These are phyloP conservation scores for Caenorhabditis becei DNA, from an alignment of 2,888 invertebrate genomes.

Conservation along the genomic window DNA sequence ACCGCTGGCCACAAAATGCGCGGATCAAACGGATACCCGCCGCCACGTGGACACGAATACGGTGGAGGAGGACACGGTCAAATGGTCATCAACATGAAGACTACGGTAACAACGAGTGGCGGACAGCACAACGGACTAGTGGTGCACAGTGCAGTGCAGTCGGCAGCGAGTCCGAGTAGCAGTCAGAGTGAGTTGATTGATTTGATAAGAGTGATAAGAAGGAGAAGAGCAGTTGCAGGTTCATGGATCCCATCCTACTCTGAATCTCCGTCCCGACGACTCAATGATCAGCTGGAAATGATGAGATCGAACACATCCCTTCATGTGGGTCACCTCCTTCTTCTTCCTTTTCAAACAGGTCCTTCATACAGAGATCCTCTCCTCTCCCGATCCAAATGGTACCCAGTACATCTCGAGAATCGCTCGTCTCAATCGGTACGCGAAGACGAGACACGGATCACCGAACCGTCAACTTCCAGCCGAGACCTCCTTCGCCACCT, in stretches of 20 bases:
- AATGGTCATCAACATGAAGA: constrained; percentile 71
- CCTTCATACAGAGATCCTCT: constrained; percentile 42
- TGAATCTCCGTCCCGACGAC: constrained; percentile 38
- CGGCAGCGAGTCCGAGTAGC: constrained; percentile 30
- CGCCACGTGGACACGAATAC: constrained; percentile 32
- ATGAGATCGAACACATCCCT: constrained; percentile 52
- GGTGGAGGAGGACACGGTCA: constrained; percentile 48
- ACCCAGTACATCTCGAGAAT: constrained; percentile 67
- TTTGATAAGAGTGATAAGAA: no score
- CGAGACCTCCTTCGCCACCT: constrained; percentile 56
- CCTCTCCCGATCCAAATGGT: constrained; percentile 66
- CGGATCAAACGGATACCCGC: constrained; percentile 34
- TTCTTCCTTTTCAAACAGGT: not conserved
- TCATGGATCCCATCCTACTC: constrained; percentile 49
- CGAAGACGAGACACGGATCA: not conserved
- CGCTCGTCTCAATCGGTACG: constrained; percentile 30
- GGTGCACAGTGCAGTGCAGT: constrained; percentile 67
- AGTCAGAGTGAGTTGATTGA: constrained; percentile 37
- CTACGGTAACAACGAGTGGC: constrained; percentile 70
- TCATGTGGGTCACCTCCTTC: constrained; percentile 31
- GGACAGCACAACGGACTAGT: constrained; percentile 68
- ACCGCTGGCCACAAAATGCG: constrained; percentile 24
- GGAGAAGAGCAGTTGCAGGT: constrained; percentile 10
- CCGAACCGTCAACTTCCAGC: not conserved
- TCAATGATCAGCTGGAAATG: constrained; percentile 48